Evolutionary conservation across 2,797 vertebrate genomes (phyloP), one percentile per base, ranked within the genome.

Genomic region (Antennarius maculatus): DNA sequence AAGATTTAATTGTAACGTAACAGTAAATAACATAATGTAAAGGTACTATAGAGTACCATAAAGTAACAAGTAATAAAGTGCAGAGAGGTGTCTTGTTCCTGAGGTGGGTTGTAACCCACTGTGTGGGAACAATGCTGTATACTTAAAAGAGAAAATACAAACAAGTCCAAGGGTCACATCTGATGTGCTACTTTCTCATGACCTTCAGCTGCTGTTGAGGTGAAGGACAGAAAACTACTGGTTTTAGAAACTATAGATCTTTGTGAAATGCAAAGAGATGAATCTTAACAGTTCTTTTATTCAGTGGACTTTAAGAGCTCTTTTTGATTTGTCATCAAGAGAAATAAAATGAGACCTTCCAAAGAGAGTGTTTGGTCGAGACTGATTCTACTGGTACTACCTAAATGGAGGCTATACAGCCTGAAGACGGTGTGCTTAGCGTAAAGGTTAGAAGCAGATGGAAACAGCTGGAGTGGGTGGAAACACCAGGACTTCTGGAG

Each of bases 111-210:
- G 17, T 76, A 31, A 58, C 12, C 2, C 11, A 16, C n/a, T 62
- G 58, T 66, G 61, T 70, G 60, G 49, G 66, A 75, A 74, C 54
- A 23, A 58, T 65, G 47, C 46, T 61, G 49, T 28, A 45, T 56
- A 57, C 69, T 79, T 53, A 47, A 41, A 58, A 54, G 45, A 70
- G 48, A 57, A 66, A 64, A 70, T 41, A 42, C 60, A 66, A 16
- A 18, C 47, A 57, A 69, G 45, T 71, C 49, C 66, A 81, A 77
- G 59, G 76, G 49, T 43, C 42, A 17, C 28, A 42, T 69, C 61
- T 80, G 66, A 70, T 66, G 43, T 43, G 45, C 81, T 71, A 81
- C 58, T 79, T 77, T 82, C 64, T 51, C 17, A 34, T 73, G 77
- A 81, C 76, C 58, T 60, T 76, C 43, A 23, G 60, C 34, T 76